Base-by-base conservation (phyloP, 2,888 invertebrate genomes). In the Acrobeloides nanus region DNA sequence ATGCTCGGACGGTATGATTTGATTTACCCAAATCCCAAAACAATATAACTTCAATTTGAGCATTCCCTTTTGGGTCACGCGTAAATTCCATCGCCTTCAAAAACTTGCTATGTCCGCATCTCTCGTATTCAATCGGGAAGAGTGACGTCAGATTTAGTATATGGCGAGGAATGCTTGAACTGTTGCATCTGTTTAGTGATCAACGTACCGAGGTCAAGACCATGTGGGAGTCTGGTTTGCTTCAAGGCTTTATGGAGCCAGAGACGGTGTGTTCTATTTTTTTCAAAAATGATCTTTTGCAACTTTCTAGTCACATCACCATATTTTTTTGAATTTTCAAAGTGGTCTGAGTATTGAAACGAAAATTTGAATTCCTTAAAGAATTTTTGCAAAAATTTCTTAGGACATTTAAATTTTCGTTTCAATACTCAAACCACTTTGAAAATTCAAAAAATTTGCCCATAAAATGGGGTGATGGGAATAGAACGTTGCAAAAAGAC, bases 111-210 rank as follows among this genome's bases (percentile, higher is more conserved):
- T 61, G 61, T 38, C 61, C 61, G 1, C 61, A 61, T 47, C 43
- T 61, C 21, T 47, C 50, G 18, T 61, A 64, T 21, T 46, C 55
- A 35, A 34, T 44, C 17, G 61, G 61, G 18, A 57, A 45, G n/a
- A 61, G 48, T n/a, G 49, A 60, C 34, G 57, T 64, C 23, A 45
- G 51, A 8, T 63, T 64, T 43, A 61, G 61, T 24, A 57, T 61
- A n/a, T 61, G 61, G 61, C 39, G 61, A 8, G 61, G 63, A 7
- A 53, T 61, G 59, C 51, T 61, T 8, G 61, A 61, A 34, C 41
- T 61, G 15, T 25, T 64, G 23, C 61, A 61, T 32, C 24, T 61
- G 12, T 61, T 61, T 43, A 46, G 25, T 17, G 51, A 54, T 32
- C 49, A 53, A 32, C 38, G 43, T 29, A 56, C 53, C 15, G 42